phyloP scores from a whole-genome alignment of 2,113 vertebrate genomes.

The Phrynosoma blainvillii region DNA sequence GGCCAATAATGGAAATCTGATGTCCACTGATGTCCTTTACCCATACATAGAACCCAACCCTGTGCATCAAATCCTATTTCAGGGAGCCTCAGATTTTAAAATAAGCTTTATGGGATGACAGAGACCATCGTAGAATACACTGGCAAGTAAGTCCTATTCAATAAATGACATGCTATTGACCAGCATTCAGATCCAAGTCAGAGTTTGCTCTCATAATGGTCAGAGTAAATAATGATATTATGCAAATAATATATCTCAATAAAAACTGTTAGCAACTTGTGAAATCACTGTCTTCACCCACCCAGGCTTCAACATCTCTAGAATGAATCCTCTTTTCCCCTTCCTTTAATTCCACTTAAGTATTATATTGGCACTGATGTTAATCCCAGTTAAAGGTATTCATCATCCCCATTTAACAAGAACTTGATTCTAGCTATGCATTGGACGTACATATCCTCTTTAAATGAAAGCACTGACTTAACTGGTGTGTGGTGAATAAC shows the following conservation, averaged over 20 bases:
- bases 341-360: background rate
- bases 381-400: background rate
- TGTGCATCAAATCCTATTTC: background rate
- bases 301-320: background rate
- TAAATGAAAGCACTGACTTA: background rate
- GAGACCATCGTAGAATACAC: background rate
- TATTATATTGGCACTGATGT: background rate
- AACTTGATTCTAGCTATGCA: background rate
- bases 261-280: background rate
- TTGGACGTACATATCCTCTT: background rate
- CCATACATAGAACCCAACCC: background rate
- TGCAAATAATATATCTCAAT: background rate
- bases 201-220: background rate
- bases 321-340: background rate
- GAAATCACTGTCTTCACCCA: background rate
- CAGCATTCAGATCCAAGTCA: background rate
- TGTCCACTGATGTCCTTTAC: background rate
- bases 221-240: background rate
- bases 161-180: no score
- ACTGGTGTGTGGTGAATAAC: background rate
- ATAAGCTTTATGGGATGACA: background rate
- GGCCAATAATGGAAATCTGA: background rate
- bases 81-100: background rate
- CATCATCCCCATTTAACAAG: background rate
- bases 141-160: background rate